A percentile compares a stretch with the other conserved stretches of the same genome.
These are phyloP conservation scores for Nemotelus nigrinus DNA, from an alignment of 2,888 invertebrate genomes.

Conservation along the genomic window DNA sequence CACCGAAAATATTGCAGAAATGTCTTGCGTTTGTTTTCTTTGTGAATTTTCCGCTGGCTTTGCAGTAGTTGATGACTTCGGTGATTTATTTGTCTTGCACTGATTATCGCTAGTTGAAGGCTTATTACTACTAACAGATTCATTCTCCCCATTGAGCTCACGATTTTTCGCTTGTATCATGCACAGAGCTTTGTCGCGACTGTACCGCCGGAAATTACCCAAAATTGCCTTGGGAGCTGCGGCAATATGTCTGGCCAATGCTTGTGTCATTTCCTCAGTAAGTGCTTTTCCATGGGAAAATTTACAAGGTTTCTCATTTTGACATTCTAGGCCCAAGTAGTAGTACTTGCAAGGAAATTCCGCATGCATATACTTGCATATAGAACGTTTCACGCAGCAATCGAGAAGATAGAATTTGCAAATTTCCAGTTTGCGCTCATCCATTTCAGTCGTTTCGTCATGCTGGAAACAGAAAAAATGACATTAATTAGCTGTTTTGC, in stretches of 20 bases:
- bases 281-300: conserved; percentile 45
- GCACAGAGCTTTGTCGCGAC: conserved; percentile 29
- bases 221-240: conserved; percentile 46
- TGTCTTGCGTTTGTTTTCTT: neutral
- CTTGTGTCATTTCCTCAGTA: conserved; percentile 40
- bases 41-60: neutral
- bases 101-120: conserved; percentile 2
- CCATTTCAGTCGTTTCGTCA: neutral
- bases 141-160: conserved; percentile 6
- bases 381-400: conserved; percentile 39
- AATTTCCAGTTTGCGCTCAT: conserved; percentile 45
- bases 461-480: neutral
- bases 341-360: conserved; percentile 48
- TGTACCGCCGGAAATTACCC: conserved; percentile 43
- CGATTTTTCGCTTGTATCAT: conserved; percentile 30
- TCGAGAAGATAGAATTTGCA: conserved; percentile 47
- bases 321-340: conserved; percentile 44
- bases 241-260: conserved; percentile 42
- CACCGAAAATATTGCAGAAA: conserved; percentile 30
- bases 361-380: conserved; percentile 46
- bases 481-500: neutral
- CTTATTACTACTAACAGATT: neutral
- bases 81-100: neutral
- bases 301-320: conserved; percentile 42
- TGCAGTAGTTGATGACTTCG: neutral